Conservation (phyloP, 2,888 invertebrate genomes). For the Rosalia funebris region DNA sequence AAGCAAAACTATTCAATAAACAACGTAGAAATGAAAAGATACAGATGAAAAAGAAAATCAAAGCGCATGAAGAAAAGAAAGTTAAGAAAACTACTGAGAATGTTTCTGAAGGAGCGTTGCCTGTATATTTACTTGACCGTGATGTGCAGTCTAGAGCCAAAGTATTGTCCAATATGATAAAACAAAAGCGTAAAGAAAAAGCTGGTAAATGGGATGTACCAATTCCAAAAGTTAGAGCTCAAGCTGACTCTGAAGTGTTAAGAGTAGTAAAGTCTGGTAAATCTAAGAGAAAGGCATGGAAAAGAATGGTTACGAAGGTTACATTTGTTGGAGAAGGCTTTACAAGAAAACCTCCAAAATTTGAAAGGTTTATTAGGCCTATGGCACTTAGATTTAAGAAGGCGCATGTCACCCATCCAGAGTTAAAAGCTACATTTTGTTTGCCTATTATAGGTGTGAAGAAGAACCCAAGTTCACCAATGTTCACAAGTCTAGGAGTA, state of each 20-base stretch:
- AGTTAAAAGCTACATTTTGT: conserved; percentile 96
- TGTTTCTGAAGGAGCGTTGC: conserved; percentile 90
- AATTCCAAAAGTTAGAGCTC: conserved; percentile 96
- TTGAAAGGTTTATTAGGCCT: conserved; percentile 97
- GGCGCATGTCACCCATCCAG: conserved; percentile 99
- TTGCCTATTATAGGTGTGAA: conserved; percentile 98
- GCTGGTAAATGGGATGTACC: conserved; percentile 99
- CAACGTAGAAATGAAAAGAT: conserved; percentile 97
- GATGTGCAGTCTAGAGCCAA: conserved; percentile 94
- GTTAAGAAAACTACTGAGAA: conserved; percentile 84
- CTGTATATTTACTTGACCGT: conserved; percentile 96
- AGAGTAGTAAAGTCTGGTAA: conserved; percentile 93
- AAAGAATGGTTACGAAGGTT: conserved; percentile 98
- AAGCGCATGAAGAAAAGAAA: conserved; percentile 95
- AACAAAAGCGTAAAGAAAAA: conserved; percentile 99
- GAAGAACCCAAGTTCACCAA: conserved; percentile 96
- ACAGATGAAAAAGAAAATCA: conserved; percentile 98
- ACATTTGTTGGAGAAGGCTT: conserved; percentile 98
- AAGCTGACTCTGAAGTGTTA: conserved; percentile 97
- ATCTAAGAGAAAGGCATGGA: conserved; percentile 96
- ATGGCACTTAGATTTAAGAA: conserved; percentile 97
- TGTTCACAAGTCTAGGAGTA: conserved; percentile 97
- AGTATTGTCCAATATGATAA: conserved; percentile 98
- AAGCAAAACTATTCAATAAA: conserved; percentile 97
- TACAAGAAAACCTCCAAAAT: conserved; percentile 98